phyloP scores from a whole-genome alignment of 2,113 vertebrate species.

The Microcebus lehilahytsara region DNA sequence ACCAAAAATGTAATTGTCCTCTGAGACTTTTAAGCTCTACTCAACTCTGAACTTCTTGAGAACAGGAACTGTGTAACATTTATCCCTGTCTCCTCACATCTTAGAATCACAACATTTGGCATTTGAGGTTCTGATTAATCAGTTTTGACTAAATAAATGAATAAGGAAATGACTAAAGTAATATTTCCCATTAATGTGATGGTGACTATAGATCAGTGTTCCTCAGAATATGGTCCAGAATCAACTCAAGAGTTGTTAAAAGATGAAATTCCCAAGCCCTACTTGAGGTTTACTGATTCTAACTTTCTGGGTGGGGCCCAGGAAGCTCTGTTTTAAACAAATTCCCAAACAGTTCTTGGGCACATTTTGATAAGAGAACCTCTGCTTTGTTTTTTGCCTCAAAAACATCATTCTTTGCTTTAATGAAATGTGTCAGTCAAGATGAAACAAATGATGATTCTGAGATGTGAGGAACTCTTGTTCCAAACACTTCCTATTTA shows the following conservation, averaged over 20 bases:
- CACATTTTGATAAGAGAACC: not conserved
- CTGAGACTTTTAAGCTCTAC: not conserved
- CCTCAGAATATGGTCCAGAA: not conserved
- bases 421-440: not conserved
- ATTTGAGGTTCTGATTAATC: not conserved
- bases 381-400: not conserved
- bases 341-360: not conserved
- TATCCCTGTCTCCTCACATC: not conserved
- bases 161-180: not conserved
- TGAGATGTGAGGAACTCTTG: not conserved
- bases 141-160: not conserved
- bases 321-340: not conserved
- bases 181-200: not conserved
- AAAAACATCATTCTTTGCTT: not conserved
- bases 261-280: not conserved
- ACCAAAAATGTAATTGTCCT: not conserved
- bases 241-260: not conserved
- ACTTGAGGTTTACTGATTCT: not conserved
- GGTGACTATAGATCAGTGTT: not conserved
- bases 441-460: not conserved
- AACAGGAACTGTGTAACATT: not conserved
- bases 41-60: not conserved
- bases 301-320: not conserved
- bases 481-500: not conserved
- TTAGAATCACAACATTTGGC: not conserved